These are phyloP conservation scores for Bryconaethiops microstoma DNA, from an alignment of 2,797 vertebrate genomes.

Conservation along the genomic window DNA sequence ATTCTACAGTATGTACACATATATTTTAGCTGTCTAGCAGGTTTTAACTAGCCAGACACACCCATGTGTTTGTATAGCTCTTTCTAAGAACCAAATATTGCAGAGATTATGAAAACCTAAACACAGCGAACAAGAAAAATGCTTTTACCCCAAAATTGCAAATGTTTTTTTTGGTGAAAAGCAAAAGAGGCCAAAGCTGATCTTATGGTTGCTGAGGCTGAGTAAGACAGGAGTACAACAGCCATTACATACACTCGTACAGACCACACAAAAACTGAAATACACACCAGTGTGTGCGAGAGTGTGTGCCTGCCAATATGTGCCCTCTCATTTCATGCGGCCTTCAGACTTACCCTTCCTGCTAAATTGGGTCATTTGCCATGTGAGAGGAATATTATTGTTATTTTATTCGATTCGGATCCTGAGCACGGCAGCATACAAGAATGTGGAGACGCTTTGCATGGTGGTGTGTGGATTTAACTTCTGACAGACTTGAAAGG, in stretches of 20 bases:
- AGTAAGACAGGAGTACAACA: neutral
- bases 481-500: conserved; percentile 63
- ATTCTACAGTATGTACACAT: neutral
- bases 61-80: neutral
- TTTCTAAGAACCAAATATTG: neutral
- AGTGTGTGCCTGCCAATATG: neutral
- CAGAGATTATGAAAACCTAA: neutral
- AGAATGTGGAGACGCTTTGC: conserved; percentile 55
- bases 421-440: neutral
- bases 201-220: neutral
- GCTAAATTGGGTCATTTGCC: conserved; percentile 24
- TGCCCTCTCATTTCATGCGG: neutral
- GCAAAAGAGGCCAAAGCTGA: neutral
- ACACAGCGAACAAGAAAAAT: neutral
- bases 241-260: neutral
- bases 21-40: neutral
- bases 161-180: neutral
- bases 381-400: conserved; percentile 1
- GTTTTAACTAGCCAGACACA: neutral
- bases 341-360: conserved; percentile 12
- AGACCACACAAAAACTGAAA: neutral
- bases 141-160: neutral
- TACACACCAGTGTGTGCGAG: neutral
- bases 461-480: conserved; percentile 65
- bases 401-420: conserved; percentile 13